Evolutionary conservation across 2,888 invertebrate genomes (phyloP), one percentile per base, ranked within the genome.

Genomic region (Philaethria dido): DNA sequence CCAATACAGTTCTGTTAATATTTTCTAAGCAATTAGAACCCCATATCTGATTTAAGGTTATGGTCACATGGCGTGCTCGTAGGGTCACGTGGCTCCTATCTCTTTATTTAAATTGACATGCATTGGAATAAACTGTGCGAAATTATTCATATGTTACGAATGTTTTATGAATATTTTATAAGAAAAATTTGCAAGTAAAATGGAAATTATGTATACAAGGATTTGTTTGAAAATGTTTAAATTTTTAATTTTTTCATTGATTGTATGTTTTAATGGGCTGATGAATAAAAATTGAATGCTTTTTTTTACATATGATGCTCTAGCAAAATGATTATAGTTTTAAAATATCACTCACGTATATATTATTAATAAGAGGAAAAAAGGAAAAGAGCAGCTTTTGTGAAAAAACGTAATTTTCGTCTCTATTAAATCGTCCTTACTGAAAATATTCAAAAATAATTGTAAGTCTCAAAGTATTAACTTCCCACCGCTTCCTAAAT

Each of bases 21-120:
- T 88, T 87, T 88, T 89, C 87, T 85, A 78, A 86, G 87, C 91
- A 91, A 92, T 92, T 91, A 91, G 89, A 84, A 83, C 87, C 83
- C 85, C 83, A 84, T 88, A 81, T 82, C 82, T 91, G 90, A 89
- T 91, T 89, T 89, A 88, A 87, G 88, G 88, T 89, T 88, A 89
- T 88, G 83, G 85, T 77, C 78, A 70, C 76, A 78, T 73, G 78
- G 79, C 82, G 82, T 84, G 84, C 84, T 80, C 79, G 83, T 72
- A 80, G 79, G 86, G 89, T 88, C 91, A 89, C 90, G 90, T 88
- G 89, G 85, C 85, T 75, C 78, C 86, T 87, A 88, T 89, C 88
- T 89, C 85, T 89, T 84, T 88, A 88, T 90, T 89, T 87, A 82
- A 80, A 82, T 78, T 81, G 85, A 83, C 85, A 77, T 80, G 78